Base-by-base conservation (phyloP, 2,888 invertebrate genomes). In the Acronicta psi region DNA sequence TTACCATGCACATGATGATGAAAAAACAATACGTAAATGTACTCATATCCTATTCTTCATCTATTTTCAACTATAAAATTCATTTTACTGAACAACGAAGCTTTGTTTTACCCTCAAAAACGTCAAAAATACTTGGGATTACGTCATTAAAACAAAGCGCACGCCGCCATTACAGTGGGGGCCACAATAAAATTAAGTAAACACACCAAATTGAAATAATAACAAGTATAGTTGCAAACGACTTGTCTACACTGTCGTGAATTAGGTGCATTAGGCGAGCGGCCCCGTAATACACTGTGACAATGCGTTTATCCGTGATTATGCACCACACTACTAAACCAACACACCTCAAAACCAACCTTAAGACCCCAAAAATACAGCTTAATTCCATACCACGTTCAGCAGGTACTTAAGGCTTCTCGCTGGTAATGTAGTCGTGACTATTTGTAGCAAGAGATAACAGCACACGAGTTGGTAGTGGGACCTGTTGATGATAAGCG, bases 401-500 rank as follows among this genome's bases (percentile, higher is more conserved):
- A 7, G 10, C 17, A 13, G 59, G 69, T 58, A 54, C 74, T 86
- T 86, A 73, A 57, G 80, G 62, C 81, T 69, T 84, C 84, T 80
- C 61, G 75, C 62, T 47, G 67, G 71, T 78, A 67, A 55, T 55
- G 46, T 50, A 71, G 72, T 63, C 56, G 78, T 87, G 87, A 91
- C 83, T 93, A 92, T 93, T 93, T 93, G 93, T 91, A 92, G 92
- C 87, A 85, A 88, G 92, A 93, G 93, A 94, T 93, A 94, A 92
- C 91, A 90, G 88, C 88, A 85, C 84, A 90, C 89, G 89, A 92
- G 91, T 90, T 86, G 91, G 90, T 82, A 87, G 86, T 85, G 83
- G 84, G 86, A 93, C 93, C 93, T 94, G 93, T 94, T 94, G 93
- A 91, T 91, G 91, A 94, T 94, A 93, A 94, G 93, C 87, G 87